These are phyloP conservation scores for Minunthozetes semirufus DNA, from an alignment of 2,888 invertebrate species.

Conservation along the genomic window DNA sequence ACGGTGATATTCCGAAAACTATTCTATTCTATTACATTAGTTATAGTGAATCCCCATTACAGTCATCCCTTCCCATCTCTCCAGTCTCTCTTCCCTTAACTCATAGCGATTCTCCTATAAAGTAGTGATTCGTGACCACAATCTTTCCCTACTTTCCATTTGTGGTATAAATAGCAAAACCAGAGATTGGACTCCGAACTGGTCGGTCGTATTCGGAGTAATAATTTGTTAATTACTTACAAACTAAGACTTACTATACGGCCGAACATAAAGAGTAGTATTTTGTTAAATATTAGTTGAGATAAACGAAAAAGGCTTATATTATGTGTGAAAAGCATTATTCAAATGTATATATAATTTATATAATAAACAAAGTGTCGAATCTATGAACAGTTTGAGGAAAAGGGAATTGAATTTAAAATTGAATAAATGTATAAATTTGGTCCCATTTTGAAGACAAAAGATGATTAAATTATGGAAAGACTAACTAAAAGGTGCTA, in stretches of 20 bases:
- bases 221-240: not conserved
- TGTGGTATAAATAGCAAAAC: not conserved
- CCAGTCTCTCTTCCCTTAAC: not conserved
- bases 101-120: not conserved
- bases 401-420: not conserved
- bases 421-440: conserved; percentile 1
- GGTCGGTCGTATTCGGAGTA: not conserved
- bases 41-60: not conserved
- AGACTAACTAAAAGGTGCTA: conserved; percentile 11
- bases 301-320: not conserved
- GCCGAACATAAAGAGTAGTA: not conserved
- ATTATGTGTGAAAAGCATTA: conserved; percentile 23
- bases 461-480: not conserved
- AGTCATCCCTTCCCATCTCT: not conserved
- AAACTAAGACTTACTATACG: not conserved
- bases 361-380: conserved; percentile 5
- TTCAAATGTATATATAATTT: conserved; percentile 22
- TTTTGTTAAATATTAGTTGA: conserved; percentile 11
- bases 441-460: not conserved
- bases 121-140: not conserved
- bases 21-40: not conserved
- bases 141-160: not conserved
- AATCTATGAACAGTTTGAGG: not conserved
- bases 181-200: not conserved
- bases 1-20: conserved; percentile 6